Base-by-base conservation (phyloP, 2,113 vertebrate genomes). In the Corythaeola cristata region DNA sequence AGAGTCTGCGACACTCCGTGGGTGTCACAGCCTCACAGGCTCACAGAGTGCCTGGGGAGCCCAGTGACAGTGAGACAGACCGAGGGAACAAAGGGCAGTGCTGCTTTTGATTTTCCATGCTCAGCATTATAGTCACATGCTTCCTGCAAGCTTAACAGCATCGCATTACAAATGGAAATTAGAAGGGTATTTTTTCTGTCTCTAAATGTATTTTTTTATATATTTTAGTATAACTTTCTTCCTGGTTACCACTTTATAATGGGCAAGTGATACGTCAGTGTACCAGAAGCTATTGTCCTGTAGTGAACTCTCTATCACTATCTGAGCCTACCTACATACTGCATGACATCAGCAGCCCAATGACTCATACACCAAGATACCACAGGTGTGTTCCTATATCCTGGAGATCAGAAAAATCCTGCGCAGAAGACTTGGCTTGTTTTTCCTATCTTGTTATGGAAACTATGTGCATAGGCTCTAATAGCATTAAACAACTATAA, bases 331-430 rank as follows among this genome's bases (percentile, higher is more conserved):
- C 62, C 26, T 85, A 95, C 60, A 68, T 12, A 41, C 50, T 47
- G 50, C 2, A 6, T 97, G 93, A 94, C 84, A 94, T 97, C 96
- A 97, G 86, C 84, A 78, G 66, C 35, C 21, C 32, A 72, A 2
- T 98, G 97, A 98, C 76, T 98, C 97, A 98, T 20, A 37, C 85
- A 30, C 63, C 32, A 59, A 72, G 94, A 95, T 96, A 95, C 81
- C 92, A 67, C 86, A 96, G 96, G 97, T 93, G 96, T 97, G 75
- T 81, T 90, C 63, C 76, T 96, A 44, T 69, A 92, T 94, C 89
- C 95, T 88, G 69, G 93, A 72, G 74, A 88, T 92, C 96, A 96
- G 79, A 94, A 87, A 94, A 85, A 92, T 76, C 96, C 89, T 94
- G 68, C 75, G 63, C 85, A 94, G 72, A 66, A 92, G 85, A 85